Conservation (phyloP, 2,113 vertebrate species). For the Uria aalge region DNA sequence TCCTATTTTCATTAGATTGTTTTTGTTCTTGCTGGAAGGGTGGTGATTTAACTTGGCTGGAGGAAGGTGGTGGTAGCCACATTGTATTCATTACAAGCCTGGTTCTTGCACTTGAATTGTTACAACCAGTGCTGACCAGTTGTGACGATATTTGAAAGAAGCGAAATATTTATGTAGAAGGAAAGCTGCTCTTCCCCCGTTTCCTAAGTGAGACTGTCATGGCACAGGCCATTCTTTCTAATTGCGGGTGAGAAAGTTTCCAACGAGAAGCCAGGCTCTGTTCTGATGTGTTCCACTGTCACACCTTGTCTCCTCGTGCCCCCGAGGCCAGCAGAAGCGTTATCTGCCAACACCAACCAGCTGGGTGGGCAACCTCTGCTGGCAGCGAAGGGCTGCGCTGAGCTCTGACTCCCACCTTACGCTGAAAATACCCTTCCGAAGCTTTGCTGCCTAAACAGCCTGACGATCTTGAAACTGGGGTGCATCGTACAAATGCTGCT, state of each 20-base stretch:
- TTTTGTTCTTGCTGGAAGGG: slow-evolving; percentile 38
- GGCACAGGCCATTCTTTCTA: background rate
- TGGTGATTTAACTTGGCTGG: background rate
- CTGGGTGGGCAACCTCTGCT: rapidly evolving
- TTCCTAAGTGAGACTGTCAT: background rate
- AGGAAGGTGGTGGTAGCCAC: background rate
- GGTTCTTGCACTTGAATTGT: background rate
- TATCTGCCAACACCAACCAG: background rate
- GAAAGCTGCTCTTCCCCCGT: background rate
- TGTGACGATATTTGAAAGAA: slow-evolving; percentile 14
- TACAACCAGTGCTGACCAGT: background rate
- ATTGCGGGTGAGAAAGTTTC: background rate
- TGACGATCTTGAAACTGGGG: background rate
- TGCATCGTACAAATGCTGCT: background rate
- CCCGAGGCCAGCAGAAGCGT: rapidly evolving
- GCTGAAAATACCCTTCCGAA: background rate
- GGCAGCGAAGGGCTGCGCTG: background rate
- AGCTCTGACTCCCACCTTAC: background rate
- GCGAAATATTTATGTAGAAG: background rate
- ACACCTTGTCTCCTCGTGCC: rapidly evolving
- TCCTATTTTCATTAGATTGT: slow-evolving; percentile 48
- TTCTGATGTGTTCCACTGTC: background rate
- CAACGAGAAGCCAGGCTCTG: background rate
- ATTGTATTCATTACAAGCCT: background rate
- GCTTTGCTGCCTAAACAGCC: background rate